Evolutionary conservation across 2,888 invertebrate genomes (phyloP).

Genomic region (Osmoderma eremita): DNA sequence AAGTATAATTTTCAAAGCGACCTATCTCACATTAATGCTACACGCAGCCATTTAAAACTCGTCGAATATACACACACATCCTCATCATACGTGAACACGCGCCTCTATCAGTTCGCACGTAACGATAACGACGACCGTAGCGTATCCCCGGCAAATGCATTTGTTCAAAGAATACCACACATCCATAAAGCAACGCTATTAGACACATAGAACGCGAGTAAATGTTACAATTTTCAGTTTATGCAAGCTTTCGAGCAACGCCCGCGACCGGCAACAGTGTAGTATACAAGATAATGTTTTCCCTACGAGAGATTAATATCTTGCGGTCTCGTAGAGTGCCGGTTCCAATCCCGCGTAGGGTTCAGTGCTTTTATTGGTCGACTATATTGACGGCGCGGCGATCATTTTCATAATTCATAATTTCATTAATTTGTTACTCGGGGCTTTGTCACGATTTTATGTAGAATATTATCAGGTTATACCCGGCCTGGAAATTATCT

Average conservation of each 20-base stretch:
- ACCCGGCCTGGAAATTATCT: constrained; percentile 59
- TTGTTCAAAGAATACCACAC: background rate
- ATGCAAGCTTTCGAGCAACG: constrained; percentile 34
- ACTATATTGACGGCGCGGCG: constrained; percentile 62
- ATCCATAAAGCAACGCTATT: constrained; percentile 22
- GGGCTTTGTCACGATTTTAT: constrained; percentile 66
- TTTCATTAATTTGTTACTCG: constrained; percentile 67
- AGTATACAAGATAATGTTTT: constrained; percentile 37
- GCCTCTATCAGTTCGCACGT: constrained; percentile 4
- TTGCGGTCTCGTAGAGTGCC: constrained; percentile 20
- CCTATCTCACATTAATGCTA: constrained; percentile 11
- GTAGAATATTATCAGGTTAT: constrained; percentile 64
- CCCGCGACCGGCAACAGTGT: constrained; percentile 34
- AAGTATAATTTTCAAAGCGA: constrained; percentile 25
- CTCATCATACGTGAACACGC: background rate
- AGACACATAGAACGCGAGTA: constrained; percentile 16
- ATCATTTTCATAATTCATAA: constrained; percentile 67
- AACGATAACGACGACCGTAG: constrained; percentile 14
- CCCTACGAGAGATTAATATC: constrained; percentile 42
- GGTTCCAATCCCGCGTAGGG: constrained; percentile 23
- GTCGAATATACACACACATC: background rate
- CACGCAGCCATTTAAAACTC: constrained; percentile 21
- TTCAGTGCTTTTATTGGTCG: constrained; percentile 49
- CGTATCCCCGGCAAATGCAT: background rate
- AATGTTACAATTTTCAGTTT: constrained; percentile 38